Percentiles rank a stretch among this genome's conserved stretches.
phyloP scores from a whole-genome alignment of 2,888 invertebrate genomes.

The Caradrina kadenii region DNA sequence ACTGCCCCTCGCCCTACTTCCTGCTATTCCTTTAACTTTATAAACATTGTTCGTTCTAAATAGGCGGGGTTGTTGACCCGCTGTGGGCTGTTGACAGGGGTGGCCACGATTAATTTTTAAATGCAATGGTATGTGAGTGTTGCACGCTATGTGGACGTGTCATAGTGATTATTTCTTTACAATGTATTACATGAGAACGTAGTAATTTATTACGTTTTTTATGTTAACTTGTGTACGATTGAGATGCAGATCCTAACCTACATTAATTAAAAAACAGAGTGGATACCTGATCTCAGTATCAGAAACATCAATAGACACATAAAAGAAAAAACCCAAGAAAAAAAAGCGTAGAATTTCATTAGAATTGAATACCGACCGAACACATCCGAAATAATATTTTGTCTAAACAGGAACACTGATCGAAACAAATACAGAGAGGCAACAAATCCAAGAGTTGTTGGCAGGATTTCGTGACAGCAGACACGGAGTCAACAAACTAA shows the following conservation, averaged over 20 bases:
- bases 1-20: slow-evolving; percentile 78
- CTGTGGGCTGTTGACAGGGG: slow-evolving; percentile 82
- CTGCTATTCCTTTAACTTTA: slow-evolving; percentile 79
- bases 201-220: slow-evolving; percentile 23
- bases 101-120: slow-evolving; percentile 86
- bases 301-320: neutral
- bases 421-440: slow-evolving; percentile 1
- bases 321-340: neutral
- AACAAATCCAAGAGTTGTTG: slow-evolving; percentile 20
- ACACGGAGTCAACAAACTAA: slow-evolving; percentile 31
- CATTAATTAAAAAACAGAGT: neutral
- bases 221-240: neutral
- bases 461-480: slow-evolving; percentile 22
- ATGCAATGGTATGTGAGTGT: slow-evolving; percentile 81
- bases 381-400: neutral
- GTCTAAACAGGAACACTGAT: neutral
- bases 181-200: slow-evolving; percentile 31
- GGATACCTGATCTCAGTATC: neutral
- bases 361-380: neutral
- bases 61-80: slow-evolving; percentile 84
- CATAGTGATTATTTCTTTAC: slow-evolving; percentile 60
- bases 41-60: slow-evolving; percentile 85
- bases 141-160: slow-evolving; percentile 77
- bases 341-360: neutral
- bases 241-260: neutral